phyloP scores from a whole-genome alignment of 2,888 invertebrate species.

The Drosophila gaucha region DNA sequence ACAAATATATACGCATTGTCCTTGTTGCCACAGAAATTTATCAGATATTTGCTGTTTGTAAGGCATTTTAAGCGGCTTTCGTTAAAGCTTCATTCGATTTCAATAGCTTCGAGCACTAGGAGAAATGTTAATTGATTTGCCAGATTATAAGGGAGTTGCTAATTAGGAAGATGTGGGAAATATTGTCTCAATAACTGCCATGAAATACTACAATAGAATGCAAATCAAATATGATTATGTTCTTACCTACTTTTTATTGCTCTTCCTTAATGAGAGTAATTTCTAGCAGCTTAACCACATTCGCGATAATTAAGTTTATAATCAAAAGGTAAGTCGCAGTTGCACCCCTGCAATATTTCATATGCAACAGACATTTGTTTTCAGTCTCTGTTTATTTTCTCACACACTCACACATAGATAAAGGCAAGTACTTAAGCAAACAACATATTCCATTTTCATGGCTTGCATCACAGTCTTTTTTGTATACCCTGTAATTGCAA shows the following conservation, averaged over 20 bases:
- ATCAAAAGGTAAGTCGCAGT: not conserved
- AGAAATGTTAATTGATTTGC: not conserved
- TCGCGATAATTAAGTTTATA: not conserved
- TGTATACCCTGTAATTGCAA: slow-evolving; percentile 3
- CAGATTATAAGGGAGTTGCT: not conserved
- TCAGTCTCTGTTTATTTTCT: not conserved
- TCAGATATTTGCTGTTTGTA: slow-evolving; percentile 4
- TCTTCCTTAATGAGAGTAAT: not conserved
- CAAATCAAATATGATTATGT: not conserved
- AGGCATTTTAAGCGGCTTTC: slow-evolving; percentile 9
- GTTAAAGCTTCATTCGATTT: not conserved
- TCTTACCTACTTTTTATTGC: too few relatives aligned
- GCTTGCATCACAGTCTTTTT: not conserved
- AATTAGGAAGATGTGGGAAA: not conserved
- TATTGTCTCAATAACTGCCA: too few relatives aligned
- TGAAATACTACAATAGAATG: too few relatives aligned
- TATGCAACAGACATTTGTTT: slow-evolving; percentile 2
- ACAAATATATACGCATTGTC: slow-evolving; percentile 14
- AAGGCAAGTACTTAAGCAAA: slow-evolving; percentile 7
- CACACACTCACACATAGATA: not conserved
- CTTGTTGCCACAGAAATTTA: slow-evolving; percentile 7
- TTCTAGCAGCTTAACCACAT: not conserved
- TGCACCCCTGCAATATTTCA: not conserved
- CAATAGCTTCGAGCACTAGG: not conserved
- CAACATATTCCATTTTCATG: not conserved